Evolutionary conservation across 2,113 vertebrate genomes (phyloP).

Genomic region (Anarhynchus alexandrinus): DNA sequence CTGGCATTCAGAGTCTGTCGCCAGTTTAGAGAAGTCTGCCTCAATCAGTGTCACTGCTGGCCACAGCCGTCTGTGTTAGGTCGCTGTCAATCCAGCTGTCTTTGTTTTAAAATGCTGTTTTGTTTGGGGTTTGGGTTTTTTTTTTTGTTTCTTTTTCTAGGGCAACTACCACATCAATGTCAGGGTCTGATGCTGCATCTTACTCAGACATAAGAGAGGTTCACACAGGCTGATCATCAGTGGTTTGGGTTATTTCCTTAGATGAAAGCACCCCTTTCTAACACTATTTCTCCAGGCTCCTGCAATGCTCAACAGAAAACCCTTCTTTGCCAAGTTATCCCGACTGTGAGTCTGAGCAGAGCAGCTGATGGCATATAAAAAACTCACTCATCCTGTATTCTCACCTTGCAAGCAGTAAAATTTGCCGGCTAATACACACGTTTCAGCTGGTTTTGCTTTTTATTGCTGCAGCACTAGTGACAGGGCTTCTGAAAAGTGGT

Average conservation of each 20-base stretch:
- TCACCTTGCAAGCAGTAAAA: slow-evolving; percentile 42
- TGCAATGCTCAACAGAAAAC: not conserved
- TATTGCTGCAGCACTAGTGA: not conserved
- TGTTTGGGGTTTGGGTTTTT: not conserved
- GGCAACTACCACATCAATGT: slow-evolving; percentile 21
- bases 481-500: not conserved
- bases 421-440: slow-evolving; percentile 10
- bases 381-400: not conserved
- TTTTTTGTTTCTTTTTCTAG: not conserved
- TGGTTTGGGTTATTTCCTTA: slow-evolving; percentile 17
- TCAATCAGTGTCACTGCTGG: slow-evolving; percentile 57
- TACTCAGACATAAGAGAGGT: not conserved
- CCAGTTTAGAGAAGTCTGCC: slow-evolving; percentile 42
- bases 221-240: not conserved
- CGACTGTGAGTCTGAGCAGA: not conserved
- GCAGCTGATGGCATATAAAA: slow-evolving; percentile 18
- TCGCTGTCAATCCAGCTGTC: slow-evolving; percentile 34
- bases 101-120: slow-evolving; percentile 48
- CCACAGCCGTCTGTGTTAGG: slow-evolving; percentile 4
- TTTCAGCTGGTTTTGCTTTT: slow-evolving; percentile 2
- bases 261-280: slow-evolving; percentile 12
- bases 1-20: slow-evolving; percentile 49
- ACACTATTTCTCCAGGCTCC: not conserved
- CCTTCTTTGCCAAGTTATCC: not conserved
- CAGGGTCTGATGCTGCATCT: not conserved